These are phyloP conservation scores for Phallusia fumigata DNA, from an alignment of 23 tunicate species.

Conservation along the genomic window DNA sequence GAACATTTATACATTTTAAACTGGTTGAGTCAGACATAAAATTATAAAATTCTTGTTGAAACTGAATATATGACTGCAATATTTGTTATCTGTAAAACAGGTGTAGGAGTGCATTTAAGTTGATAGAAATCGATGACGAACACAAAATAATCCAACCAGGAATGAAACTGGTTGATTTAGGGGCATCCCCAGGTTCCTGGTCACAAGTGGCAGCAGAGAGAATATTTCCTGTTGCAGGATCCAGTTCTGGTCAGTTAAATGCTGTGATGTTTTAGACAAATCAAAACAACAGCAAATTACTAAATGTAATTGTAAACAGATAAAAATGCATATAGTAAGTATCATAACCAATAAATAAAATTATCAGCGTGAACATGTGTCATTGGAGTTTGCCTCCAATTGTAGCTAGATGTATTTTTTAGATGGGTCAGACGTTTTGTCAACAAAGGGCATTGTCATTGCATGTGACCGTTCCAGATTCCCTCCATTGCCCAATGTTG, in stretches of 20 bases:
- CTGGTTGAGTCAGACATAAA: no score
- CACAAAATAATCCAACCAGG: constrained; percentile 58
- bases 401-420: not conserved
- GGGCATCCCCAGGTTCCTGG: constrained; percentile 98
- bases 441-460: constrained; percentile 36
- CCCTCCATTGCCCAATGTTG: constrained; percentile 54
- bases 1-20: no score
- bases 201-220: constrained; percentile 73
- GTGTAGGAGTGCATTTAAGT: constrained; percentile 84
- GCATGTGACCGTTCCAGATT: constrained; percentile 63
- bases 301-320: no score
- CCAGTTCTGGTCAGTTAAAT: not conserved
- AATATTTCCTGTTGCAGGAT: not conserved
- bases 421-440: not conserved
- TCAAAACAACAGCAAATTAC: no score
- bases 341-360: no score
- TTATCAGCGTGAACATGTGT: no score
- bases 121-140: constrained; percentile 77
- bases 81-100: constrained; percentile 11
- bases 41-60: not conserved
- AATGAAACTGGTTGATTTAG: constrained; percentile 64
- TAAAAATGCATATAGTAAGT: no score
- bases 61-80: not conserved
- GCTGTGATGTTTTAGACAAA: not conserved
- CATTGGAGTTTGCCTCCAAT: no score